Conservation (phyloP, 1,140 invertebrate genomes). For the Babylonia areolata region DNA sequence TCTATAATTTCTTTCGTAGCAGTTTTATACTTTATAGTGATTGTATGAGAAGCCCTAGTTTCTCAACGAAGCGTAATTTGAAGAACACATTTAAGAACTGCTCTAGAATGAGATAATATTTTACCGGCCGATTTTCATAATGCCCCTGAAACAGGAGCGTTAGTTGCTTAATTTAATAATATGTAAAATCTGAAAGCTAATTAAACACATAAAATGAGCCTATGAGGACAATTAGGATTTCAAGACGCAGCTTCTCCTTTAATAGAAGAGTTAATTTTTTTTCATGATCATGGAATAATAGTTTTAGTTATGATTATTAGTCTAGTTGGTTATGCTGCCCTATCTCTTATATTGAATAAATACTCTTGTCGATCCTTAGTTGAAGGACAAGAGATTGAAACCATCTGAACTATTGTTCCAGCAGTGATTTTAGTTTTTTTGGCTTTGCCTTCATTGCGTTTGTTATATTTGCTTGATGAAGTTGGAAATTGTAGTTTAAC, state of each 20-base stretch:
- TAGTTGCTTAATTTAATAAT: background rate
- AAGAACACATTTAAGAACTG: background rate
- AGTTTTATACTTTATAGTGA: slow-evolving; percentile 78
- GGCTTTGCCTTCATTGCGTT: slow-evolving; percentile 79
- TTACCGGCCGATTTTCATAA: slow-evolving; percentile 27
- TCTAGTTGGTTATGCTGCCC: slow-evolving; percentile 72
- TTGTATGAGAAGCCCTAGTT: slow-evolving; percentile 78
- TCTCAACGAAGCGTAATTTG: slow-evolving; percentile 78
- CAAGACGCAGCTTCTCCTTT: slow-evolving; percentile 79
- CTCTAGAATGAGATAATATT: slow-evolving; percentile 33
- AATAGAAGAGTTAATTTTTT: slow-evolving; percentile 81
- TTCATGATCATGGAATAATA: slow-evolving; percentile 80
- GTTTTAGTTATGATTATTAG: slow-evolving; percentile 75
- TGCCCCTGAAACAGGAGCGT: slow-evolving; percentile 10
- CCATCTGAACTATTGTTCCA: slow-evolving; percentile 81
- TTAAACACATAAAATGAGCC: slow-evolving; percentile 73
- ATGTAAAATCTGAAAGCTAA: background rate
- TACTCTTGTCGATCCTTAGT: slow-evolving; percentile 73
- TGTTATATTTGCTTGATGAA: slow-evolving; percentile 82
- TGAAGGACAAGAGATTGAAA: slow-evolving; percentile 79
- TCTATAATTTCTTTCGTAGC: slow-evolving; percentile 79
- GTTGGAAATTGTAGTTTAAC: slow-evolving; percentile 77
- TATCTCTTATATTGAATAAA: slow-evolving; percentile 76
- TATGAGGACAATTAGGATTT: slow-evolving; percentile 78
- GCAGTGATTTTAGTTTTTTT: slow-evolving; percentile 81